Evolutionary conservation across 2,113 vertebrate genomes (phyloP), one percentile per base, ranked within the genome.

Genomic region (Esox niger): DNA sequence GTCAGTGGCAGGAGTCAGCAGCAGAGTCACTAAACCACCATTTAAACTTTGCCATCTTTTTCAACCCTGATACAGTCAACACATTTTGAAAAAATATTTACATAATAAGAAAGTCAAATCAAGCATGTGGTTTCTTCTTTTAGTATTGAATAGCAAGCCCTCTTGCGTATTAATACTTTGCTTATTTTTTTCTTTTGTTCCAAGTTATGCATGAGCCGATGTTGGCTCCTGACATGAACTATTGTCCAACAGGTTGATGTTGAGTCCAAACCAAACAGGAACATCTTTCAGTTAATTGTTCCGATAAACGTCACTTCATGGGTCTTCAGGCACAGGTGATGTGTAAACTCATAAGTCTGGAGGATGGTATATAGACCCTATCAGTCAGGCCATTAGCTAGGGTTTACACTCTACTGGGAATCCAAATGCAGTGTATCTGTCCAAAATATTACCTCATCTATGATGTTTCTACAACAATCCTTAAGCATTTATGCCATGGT

Each of bases 1-100:
- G 74, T 84, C 76, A 83, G 30, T 29, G 62, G 64, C 66, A 72
- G 73, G 47, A 82, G 70, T 62, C 66, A 67, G 62, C 7, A 46
- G 68, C 76, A 31, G 66, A 70, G 63, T 76, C 43, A 73, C 70
- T 52, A 75, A n/a, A 21, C 25, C 61, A 56, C 64, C 38, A 73
- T 77, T 61, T 62, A 20, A 3, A 57, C 21, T n/a, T n/a, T n/a
- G n/a, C n/a, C n/a, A 27, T 69, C 57, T 23, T 54, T 10, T 55
- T 27, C 21, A 1, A 1, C 21, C 11, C n/a, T 52, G 47, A 52
- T 52, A 52, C 7, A 52, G n/a, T 52, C 47, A 52, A 52, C 1
- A n/a, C n/a, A 52, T 52, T 23, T 52, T 52, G 17, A n/a, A 8
- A 21, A 52, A 23, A 52, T n/a, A 52, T 15, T 2, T 7, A 23